phyloP scores from a whole-genome alignment of 2,888 invertebrate species.

The Tridacna gigas region DNA sequence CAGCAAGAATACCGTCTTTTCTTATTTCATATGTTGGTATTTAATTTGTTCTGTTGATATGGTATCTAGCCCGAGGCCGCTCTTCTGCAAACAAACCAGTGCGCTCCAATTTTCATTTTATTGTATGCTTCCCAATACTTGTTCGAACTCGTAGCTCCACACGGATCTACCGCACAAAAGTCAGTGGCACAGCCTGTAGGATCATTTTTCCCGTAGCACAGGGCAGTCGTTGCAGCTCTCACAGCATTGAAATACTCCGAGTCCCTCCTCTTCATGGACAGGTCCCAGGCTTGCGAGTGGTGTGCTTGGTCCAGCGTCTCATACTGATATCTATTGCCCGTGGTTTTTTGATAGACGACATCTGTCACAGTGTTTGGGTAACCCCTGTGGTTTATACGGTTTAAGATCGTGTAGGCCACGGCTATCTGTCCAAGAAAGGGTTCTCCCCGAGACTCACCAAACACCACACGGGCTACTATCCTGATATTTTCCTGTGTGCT shows the following conservation, averaged over 20 bases:
- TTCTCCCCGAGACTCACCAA: constrained; percentile 54
- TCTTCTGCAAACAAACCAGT: constrained; percentile 48
- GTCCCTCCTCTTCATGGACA: background rate
- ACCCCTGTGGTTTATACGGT: constrained; percentile 41
- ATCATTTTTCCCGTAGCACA: constrained; percentile 35
- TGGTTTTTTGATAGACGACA: constrained; percentile 30
- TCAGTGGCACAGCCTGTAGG: constrained; percentile 46
- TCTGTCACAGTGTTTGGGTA: constrained; percentile 47
- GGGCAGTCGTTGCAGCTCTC: constrained; percentile 32
- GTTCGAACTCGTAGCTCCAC: constrained; percentile 17
- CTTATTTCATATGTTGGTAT: background rate
- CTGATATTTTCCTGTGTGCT: constrained; percentile 24
- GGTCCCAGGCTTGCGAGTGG: constrained; percentile 26
- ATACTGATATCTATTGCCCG: constrained; percentile 23
- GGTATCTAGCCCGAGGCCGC: background rate
- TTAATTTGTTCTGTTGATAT: background rate
- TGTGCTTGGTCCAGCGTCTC: constrained; percentile 33
- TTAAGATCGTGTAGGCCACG: constrained; percentile 55
- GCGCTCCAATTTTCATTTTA: constrained; percentile 42
- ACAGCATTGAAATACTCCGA: constrained; percentile 21
- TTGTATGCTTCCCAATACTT: constrained; percentile 19
- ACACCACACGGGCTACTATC: constrained; percentile 46
- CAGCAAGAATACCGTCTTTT: no score
- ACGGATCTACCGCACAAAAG: constrained; percentile 41
- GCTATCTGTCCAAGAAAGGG: constrained; percentile 38